Evolutionary conservation across 2,888 invertebrate genomes (phyloP), one percentile per base, ranked within the genome.

Genomic region (Entomobrya multifasciata): DNA sequence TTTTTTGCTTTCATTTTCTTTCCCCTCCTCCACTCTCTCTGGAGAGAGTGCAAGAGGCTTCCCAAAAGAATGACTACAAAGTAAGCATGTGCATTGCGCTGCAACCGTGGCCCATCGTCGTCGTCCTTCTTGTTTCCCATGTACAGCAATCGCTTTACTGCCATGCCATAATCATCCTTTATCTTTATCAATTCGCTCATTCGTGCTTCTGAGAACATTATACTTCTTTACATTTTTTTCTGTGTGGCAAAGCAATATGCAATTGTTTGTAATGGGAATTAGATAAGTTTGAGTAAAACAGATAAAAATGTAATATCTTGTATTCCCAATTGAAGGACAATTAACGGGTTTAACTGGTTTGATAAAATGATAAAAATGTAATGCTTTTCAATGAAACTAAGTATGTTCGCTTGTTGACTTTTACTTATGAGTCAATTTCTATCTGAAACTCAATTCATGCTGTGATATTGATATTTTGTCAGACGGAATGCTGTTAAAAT

Each of bases 51-150:
- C 44, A 49, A 49, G 62, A 76, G 76, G 27, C 41, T n/a, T 17
- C 8, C n/a, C 4, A 49, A 79, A 44, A 30, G 17, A 55, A 74
- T 55, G 67, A 44, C 67, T 57, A 65, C n/a, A 22, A 62, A 62
- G 36, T 47, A 80, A 80, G 86, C 86, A 80, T 86, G 86, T 86
- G 80, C 86, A 76, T 80, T 52, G 52, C 80, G 74, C 80, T 55
- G 30, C 20, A 10, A 41, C 15, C 11, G 30, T 30, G 27, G 30
- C 67, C 80, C 30, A 30, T 65, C 49, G 30, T 20, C 47, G 2
- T 70, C 70, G 36, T 67, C 47, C 47, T 67, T n/a, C n/a, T n/a
- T n/a, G n/a, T n/a, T n/a, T n/a, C n/a, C n/a, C 44, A 11, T 80
- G 67, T 65, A 52, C 67, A 67, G 25, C 27, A 22, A 22, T 41